phyloP scores from a whole-genome alignment of 2,888 invertebrate species.

The Caradrina kadenii region DNA sequence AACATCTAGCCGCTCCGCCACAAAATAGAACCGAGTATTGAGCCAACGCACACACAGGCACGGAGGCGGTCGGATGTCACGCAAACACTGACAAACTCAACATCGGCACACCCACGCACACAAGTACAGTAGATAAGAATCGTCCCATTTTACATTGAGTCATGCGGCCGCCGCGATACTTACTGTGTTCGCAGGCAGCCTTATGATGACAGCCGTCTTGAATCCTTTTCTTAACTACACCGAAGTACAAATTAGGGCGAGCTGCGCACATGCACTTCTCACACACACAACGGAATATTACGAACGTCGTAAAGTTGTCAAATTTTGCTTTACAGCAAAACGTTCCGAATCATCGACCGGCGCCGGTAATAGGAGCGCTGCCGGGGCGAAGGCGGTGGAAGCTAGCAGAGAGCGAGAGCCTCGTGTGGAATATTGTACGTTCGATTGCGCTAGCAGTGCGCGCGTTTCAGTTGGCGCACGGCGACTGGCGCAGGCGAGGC shows the following conservation, averaged over 20 bases:
- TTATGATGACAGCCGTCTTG: constrained; percentile 90
- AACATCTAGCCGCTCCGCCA: constrained; percentile 87
- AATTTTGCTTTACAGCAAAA: constrained; percentile 69
- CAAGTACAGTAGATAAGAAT: constrained; percentile 86
- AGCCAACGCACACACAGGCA: constrained; percentile 84
- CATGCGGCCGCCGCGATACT: constrained; percentile 86
- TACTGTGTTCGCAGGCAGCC: constrained; percentile 90
- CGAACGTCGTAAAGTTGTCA: constrained; percentile 66
- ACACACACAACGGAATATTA: constrained; percentile 71
- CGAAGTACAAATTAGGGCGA: constrained; percentile 81
- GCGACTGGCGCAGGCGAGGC: constrained; percentile 90
- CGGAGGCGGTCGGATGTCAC: constrained; percentile 85
- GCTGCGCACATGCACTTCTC: constrained; percentile 82
- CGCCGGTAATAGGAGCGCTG: constrained; percentile 74
- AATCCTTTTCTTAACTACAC: constrained; percentile 82
- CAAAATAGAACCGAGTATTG: constrained; percentile 90
- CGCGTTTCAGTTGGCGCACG: constrained; percentile 90
- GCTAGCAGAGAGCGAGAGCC: constrained; percentile 79
- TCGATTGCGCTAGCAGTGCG: constrained; percentile 89
- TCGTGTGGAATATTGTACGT: constrained; percentile 83
- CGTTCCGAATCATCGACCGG: constrained; percentile 74
- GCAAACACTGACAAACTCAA: constrained; percentile 74
- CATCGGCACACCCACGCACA: constrained; percentile 78
- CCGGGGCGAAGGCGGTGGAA: constrained; percentile 73
- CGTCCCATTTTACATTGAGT: constrained; percentile 90